Evolutionary conservation across 2,797 vertebrate species (phyloP), one percentile per base, ranked within the genome.

Genomic region (Denticeps clupeoides): DNA sequence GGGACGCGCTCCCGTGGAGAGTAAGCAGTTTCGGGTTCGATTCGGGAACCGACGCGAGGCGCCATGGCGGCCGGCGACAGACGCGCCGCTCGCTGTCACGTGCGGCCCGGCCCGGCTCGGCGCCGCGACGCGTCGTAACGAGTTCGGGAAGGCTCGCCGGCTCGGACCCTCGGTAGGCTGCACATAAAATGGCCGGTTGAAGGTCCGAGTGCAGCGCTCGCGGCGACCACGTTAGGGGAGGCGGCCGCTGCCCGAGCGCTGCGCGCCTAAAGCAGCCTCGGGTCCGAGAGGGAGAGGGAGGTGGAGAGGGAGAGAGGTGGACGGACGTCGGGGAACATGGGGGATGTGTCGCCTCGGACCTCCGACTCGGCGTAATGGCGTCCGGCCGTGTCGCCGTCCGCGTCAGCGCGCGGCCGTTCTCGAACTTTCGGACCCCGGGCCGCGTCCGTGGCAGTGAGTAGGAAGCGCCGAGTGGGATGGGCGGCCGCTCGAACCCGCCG

Each of bases 161-260:
- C 77, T 85, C 84, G 84, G 79, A 87, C 83, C 84, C 67, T 72
- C 72, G 73, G 72, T 79, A 80, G 4, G 35, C 35, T 38, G 35
- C 69, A 57, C 59, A 62, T 82, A 84, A 87, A 80, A 87, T 85
- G 84, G 84, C 83, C 83, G 83, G 84, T 77, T 76, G 79, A 67
- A 62, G 84, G 83, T 87, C 68, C 83, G 83, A 85, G 77, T 53
- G 62, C 63, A 59, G 73, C 56, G 49, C 31, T 22, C 32, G 25
- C 47, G 25, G 32, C 25, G 37, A 32, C 35, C 7, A 38, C 13
- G 21, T 19, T 19, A 19, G 9, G 16, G n/a, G n/a, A n/a, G n/a
- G n/a, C n/a, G n/a, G n/a, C n/a, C n/a, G n/a, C n/a, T n/a, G n/a
- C n/a, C n/a, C n/a, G n/a, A n/a, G n/a, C n/a, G n/a, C n/a, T n/a